Evolutionary conservation across 92 coral and sea anemone species (phyloP).

Genomic region (Epizoanthus illoricatus): DNA sequence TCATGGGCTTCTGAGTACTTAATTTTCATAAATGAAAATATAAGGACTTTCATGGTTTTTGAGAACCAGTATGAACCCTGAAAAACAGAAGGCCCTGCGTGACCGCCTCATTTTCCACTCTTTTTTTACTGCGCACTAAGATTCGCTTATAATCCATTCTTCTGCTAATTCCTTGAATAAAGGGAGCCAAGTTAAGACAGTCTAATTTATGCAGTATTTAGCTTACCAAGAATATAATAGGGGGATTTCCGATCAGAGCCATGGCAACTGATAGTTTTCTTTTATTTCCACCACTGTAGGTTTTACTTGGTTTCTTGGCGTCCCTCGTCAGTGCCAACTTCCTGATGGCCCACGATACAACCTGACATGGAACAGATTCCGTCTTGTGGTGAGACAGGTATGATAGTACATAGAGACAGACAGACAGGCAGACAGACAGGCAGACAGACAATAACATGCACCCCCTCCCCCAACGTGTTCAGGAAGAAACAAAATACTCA

Average conservation of each 20-base stretch:
- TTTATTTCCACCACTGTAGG: constrained; percentile 90
- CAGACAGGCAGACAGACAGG: background rate
- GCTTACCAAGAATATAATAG: constrained; percentile 86
- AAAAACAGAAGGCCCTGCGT: too few species aligned
- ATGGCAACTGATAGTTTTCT: constrained; percentile 94
- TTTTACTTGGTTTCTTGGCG: constrained; percentile 83
- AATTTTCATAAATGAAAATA: too few species aligned
- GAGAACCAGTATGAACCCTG: too few species aligned
- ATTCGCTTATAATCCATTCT: too few species aligned
- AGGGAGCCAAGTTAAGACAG: background rate
- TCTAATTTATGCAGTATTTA: background rate
- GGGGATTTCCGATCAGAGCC: constrained; percentile 94
- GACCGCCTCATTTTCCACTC: too few species aligned
- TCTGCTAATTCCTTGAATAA: too few species aligned
- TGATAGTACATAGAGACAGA: background rate
- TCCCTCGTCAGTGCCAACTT: constrained; percentile 75
- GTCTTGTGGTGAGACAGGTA: background rate
- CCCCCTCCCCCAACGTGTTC: background rate
- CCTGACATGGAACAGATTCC: constrained; percentile 49
- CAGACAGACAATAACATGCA: background rate
- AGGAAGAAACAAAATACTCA: too few species aligned
- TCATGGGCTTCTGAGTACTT: too few species aligned
- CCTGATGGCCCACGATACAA: constrained; percentile 89
- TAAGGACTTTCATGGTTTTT: too few species aligned
- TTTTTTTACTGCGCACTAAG: too few species aligned